Percentiles rank a stretch among this genome's conserved stretches.
phyloP scores from a whole-genome alignment of 2,888 invertebrate genomes.

The Drosophila nigricruria region DNA sequence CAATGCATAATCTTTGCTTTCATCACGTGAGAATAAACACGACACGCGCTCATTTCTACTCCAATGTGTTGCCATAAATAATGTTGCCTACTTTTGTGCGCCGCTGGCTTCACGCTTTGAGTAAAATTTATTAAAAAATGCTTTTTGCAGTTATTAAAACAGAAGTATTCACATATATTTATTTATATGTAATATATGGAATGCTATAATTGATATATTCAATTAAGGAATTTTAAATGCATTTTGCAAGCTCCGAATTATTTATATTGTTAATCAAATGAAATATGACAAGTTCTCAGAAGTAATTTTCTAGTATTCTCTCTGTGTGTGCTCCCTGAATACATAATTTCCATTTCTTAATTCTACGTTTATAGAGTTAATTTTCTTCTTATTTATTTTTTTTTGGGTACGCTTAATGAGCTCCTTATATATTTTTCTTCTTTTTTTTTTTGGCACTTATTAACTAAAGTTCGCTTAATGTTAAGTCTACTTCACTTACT shows the following conservation, averaged over 20 bases:
- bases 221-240: slow-evolving; percentile 39
- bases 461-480: slow-evolving; percentile 45
- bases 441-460: slow-evolving; percentile 46
- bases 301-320: slow-evolving; percentile 9
- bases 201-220: slow-evolving; percentile 32
- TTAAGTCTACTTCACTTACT: slow-evolving; percentile 67
- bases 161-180: slow-evolving; percentile 11
- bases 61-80: slow-evolving; percentile 52
- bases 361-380: slow-evolving; percentile 11
- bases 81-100: slow-evolving; percentile 49
- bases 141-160: slow-evolving; percentile 56
- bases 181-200: slow-evolving; percentile 19
- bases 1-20: not conserved
- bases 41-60: slow-evolving; percentile 14
- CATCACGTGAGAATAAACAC: not conserved
- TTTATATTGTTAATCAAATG: slow-evolving; percentile 13
- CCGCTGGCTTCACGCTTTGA: slow-evolving; percentile 15
- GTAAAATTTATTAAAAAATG: slow-evolving; percentile 67
- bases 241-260: slow-evolving; percentile 3
- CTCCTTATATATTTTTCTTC: slow-evolving; percentile 2
- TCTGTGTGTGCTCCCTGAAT: slow-evolving; percentile 17
- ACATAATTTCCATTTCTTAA: slow-evolving; percentile 19
- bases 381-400: not conserved
- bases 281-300: slow-evolving; percentile 1
- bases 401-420: slow-evolving; percentile 15